A percentile compares a stretch with the other conserved stretches of the same genome.
phyloP scores from a whole-genome alignment of 2,797 vertebrate genomes.

The Parauchenoglanis ngamensis region DNA sequence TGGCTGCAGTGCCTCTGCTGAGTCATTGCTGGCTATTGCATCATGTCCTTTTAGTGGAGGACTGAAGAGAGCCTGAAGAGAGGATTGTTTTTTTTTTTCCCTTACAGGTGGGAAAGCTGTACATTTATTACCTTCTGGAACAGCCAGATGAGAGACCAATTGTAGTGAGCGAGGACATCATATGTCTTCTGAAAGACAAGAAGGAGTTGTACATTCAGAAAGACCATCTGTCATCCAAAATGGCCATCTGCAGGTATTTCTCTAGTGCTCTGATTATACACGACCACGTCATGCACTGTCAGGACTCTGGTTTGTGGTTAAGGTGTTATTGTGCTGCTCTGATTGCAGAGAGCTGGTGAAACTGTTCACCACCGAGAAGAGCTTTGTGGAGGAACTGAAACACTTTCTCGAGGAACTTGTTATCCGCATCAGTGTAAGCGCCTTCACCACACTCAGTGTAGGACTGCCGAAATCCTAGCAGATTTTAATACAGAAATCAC shows the following conservation, averaged over 20 bases:
- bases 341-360: slow-evolving; percentile 77
- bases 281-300: neutral
- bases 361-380: slow-evolving; percentile 72
- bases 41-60: slow-evolving; percentile 31
- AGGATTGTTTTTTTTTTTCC: slow-evolving; percentile 29
- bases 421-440: slow-evolving; percentile 67
- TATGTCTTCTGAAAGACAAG: slow-evolving; percentile 75
- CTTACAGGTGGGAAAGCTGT: slow-evolving; percentile 77
- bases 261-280: neutral
- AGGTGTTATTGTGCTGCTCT: slow-evolving; percentile 46
- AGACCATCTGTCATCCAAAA: slow-evolving; percentile 68
- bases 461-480: neutral
- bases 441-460: neutral
- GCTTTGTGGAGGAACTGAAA: slow-evolving; percentile 72
- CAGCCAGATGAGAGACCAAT: slow-evolving; percentile 52
- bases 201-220: slow-evolving; percentile 80
- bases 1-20: slow-evolving; percentile 28
- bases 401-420: slow-evolving; percentile 71
- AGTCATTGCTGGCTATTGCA: slow-evolving; percentile 48
- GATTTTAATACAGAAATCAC: neutral
- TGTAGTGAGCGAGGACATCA: slow-evolving; percentile 70
- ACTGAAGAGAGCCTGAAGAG: slow-evolving; percentile 7
- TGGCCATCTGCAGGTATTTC: slow-evolving; percentile 78
- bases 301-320: slow-evolving; percentile 18
- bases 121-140: slow-evolving; percentile 74